These are phyloP conservation scores for Cercocebus atys DNA, from an alignment of 2,113 vertebrate genomes.

Conservation along the genomic window DNA sequence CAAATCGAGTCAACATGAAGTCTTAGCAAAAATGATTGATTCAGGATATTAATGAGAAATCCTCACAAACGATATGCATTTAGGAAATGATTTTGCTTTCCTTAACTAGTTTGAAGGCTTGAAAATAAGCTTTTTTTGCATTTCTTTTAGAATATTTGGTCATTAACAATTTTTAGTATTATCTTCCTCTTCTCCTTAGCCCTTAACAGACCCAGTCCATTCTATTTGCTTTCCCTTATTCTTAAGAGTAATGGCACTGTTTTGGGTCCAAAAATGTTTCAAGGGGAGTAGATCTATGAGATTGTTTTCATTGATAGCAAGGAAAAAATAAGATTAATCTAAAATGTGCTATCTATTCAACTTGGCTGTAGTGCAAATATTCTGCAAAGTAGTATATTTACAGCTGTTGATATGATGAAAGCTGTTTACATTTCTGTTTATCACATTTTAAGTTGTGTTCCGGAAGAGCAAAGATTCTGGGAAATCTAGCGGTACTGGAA, in stretches of 20 bases:
- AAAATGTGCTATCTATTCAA: slow-evolving; percentile 21
- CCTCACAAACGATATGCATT: neutral
- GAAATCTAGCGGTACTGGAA: slow-evolving; percentile 41
- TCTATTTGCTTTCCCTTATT: neutral
- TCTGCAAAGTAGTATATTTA: neutral
- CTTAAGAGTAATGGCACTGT: slow-evolving; percentile 27
- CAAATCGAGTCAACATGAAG: slow-evolving; percentile 49
- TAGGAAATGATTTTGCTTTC: neutral
- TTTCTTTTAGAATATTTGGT: slow-evolving; percentile 43
- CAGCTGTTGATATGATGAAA: neutral
- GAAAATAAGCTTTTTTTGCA: neutral
- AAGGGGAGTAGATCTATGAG: neutral
- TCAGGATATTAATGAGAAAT: neutral
- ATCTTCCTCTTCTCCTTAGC: neutral
- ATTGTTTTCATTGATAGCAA: neutral
- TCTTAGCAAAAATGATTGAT: neutral
- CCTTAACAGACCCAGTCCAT: neutral
- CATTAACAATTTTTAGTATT: neutral
- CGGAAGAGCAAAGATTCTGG: slow-evolving; percentile 35
- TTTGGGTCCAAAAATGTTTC: neutral
- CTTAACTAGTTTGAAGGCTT: neutral
- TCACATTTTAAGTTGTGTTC: slow-evolving; percentile 39
- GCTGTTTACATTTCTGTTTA: slow-evolving; percentile 10
- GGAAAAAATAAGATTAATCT: neutral
- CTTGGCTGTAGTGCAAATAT: neutral